Base-by-base conservation (phyloP, 2,797 vertebrate species). In the Xiphorhynchus erythropygius region DNA sequence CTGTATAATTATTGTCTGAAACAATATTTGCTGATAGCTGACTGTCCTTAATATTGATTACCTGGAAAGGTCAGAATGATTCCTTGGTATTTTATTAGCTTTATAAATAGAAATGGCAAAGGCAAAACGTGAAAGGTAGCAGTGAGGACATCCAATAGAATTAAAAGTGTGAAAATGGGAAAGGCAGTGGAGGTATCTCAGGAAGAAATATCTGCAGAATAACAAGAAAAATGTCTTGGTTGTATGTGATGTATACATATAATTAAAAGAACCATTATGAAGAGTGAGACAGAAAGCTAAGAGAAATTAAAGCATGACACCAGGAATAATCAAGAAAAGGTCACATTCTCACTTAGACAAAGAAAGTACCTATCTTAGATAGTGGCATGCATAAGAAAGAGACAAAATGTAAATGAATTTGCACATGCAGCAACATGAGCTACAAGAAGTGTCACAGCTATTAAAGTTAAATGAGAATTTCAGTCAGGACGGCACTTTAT, bases 41-140 rank as follows among this genome's bases (percentile, higher is more conserved):
- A 97, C 90, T 96, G 80, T 83, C 92, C 83, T 93, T 95, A 92
- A 87, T 92, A 96, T 96, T 95, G 94, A 97, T 97, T 97, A 96
- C 84, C 67, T 93, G 93, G 71, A 97, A 97, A 88, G 67, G 82
- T 94, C 95, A 96, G 80, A 95, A 64, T 59, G 33, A 95, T 91
- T 74, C 25, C 83, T 95, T 96, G 85, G 49, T 96, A 80, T 84
- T 96, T 97, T 96, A 96, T 93, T 96, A 95, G 62, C 35, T 87
- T 95, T 95, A 88, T 89, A 97, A 91, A 87, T 94, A 97, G 94
- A 95, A 97, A 96, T 79, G 37, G n/a, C 70, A 83, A 95, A 86
- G 49, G 46, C 75, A 94, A 88, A 87, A 86, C 0, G 13, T 92
- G 64, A 94, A 93, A 86, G 18, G 52, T 65, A 87, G 10, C 67